Evolutionary conservation across 2,888 invertebrate species (phyloP), one percentile per base, ranked within the genome.

Genomic region (Trilocha varians): DNA sequence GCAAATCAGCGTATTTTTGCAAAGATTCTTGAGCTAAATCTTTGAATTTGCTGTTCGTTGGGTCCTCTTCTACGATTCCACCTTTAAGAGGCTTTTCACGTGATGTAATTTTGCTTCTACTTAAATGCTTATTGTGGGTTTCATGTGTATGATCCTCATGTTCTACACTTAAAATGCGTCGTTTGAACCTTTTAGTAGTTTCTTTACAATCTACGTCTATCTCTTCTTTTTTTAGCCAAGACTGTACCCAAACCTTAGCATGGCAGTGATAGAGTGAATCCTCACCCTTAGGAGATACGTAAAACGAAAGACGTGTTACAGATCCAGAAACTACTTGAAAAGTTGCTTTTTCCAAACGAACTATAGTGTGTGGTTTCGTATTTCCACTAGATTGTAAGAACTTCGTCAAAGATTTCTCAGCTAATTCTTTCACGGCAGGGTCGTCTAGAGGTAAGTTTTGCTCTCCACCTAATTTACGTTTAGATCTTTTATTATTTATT

Each of bases 191-290:
- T 32, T 9, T 45, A 9, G 3, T 32, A 36, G 15, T 41, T 33
- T 15, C 45, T 40, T 50, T 34, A 35, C 65, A 65, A 2, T 38
- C 39, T 1, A 61, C 60, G 3, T 46, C 38, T n/a, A 62, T 54
- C 37, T 87, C 65, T 48, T 71, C 70, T 1, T 70, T 72, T 0
- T 62, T 48, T 13, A 87, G 33, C 91, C 91, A 91, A 0, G 84
- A 71, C 40, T 75, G 78, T 15, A 88, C 85, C 90, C 88, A 91
- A 32, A 90, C 74, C 18, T 66, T 51, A 16, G 88, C 72, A 17
- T 69, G 45, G 49, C 89, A 89, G 13, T 45, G 3, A 56, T 47
- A 3, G 40, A 35, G 79, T 53, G 44, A 17, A 13, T 16, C 33
- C 6, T 40, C 34, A 11, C 13, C 13, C 1, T 25, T 39, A 1